These are phyloP conservation scores for Dynastes maya DNA, from an alignment of 2,888 invertebrate species.

Conservation along the genomic window DNA sequence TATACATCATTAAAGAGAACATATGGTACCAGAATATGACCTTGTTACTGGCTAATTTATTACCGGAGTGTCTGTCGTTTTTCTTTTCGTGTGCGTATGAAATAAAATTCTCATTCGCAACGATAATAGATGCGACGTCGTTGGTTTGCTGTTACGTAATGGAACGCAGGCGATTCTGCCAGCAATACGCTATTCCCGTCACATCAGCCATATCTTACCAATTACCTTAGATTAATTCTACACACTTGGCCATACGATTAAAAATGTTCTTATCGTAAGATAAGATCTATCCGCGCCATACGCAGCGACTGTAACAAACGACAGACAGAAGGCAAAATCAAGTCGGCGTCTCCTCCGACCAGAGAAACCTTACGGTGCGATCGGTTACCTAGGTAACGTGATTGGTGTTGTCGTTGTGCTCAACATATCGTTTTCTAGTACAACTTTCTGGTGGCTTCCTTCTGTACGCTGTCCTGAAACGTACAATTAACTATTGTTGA, in stretches of 20 bases:
- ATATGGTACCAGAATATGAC: conserved; percentile 28
- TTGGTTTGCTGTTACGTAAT: conserved; percentile 7
- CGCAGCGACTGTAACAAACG: background rate
- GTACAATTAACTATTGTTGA: conserved; percentile 32
- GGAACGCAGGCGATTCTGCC: background rate
- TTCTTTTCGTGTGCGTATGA: background rate
- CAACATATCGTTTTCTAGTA: conserved; percentile 42
- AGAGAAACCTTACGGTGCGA: conserved; percentile 21
- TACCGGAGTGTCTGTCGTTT: conserved; percentile 6
- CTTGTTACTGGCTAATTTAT: conserved; percentile 38
- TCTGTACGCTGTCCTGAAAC: background rate
- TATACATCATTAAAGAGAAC: conserved; percentile 32
- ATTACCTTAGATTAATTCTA: background rate
- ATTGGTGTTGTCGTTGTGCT: conserved; percentile 36
- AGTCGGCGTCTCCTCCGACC: conserved; percentile 24
- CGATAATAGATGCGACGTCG: conserved; percentile 9
- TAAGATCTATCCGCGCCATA: background rate
- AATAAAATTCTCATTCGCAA: background rate
- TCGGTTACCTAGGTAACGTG: conserved; percentile 38
- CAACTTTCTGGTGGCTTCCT: conserved; percentile 38
- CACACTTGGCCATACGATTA: background rate
- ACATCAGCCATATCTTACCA: background rate
- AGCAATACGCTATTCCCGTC: background rate
- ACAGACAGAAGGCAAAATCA: conserved; percentile 12
- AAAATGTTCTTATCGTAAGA: background rate